Evolutionary conservation across 2,113 vertebrate species (phyloP).

Genomic region (Eulemur rufifrons): DNA sequence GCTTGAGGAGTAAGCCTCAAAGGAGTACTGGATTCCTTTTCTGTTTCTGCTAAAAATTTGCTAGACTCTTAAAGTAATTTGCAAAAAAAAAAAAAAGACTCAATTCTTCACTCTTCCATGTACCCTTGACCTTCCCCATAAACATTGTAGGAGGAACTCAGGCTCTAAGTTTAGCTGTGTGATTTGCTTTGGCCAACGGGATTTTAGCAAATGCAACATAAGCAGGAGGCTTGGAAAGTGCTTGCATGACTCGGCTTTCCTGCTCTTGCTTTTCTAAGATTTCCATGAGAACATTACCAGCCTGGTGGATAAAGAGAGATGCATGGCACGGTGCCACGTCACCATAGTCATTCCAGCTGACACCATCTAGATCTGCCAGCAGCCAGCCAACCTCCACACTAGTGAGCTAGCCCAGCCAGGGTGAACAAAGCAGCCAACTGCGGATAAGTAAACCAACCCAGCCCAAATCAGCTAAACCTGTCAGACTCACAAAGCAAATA

Average conservation of each 20-base stretch:
- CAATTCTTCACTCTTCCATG: neutral
- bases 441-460: neutral
- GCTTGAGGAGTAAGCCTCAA: neutral
- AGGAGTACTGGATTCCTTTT: neutral
- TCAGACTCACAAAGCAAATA: neutral
- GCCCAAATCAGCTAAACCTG: neutral
- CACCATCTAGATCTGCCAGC: neutral
- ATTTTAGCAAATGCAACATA: neutral
- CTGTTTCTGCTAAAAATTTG: constrained; percentile 17
- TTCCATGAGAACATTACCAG: neutral
- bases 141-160: neutral
- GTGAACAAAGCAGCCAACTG: neutral
- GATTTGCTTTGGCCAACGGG: neutral
- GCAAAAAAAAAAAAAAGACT: neutral
- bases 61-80: neutral
- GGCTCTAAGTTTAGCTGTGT: neutral
- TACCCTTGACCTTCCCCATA: neutral
- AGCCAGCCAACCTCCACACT: neutral
- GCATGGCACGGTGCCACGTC: neutral
- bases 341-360: neutral
- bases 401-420: neutral
- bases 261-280: neutral
- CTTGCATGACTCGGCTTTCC: neutral
- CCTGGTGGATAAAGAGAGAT: neutral
- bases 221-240: neutral